phyloP scores from a whole-genome alignment of 2,888 invertebrate species.

The Melinaea marsaeus region DNA sequence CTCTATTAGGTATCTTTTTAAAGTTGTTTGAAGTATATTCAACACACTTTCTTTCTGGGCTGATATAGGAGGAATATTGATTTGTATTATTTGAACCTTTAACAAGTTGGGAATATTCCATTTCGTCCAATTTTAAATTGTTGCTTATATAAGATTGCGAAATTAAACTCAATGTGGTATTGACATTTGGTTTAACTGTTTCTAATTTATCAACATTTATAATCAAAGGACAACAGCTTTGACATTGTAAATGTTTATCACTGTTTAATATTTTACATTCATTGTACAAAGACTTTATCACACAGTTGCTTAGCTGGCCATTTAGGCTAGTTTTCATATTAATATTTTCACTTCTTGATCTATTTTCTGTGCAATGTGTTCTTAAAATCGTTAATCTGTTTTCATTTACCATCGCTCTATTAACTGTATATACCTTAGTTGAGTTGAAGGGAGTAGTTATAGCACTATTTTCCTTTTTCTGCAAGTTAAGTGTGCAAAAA shows the following conservation, averaged over 20 bases:
- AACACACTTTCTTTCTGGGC: neutral
- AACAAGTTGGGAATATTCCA: neutral
- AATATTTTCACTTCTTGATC: neutral
- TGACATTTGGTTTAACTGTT: no score
- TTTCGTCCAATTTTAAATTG: neutral
- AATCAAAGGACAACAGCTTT: neutral
- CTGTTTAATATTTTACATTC: neutral
- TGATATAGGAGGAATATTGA: neutral
- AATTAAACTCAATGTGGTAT: neutral
- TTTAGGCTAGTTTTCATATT: neutral
- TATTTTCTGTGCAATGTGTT: neutral
- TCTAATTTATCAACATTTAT: neutral
- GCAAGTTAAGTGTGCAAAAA: constrained; percentile 42
- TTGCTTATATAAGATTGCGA: neutral
- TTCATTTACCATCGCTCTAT: constrained; percentile 20
- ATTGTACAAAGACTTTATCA: neutral
- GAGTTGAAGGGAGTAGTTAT: constrained; percentile 6
- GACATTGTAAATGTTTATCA: neutral
- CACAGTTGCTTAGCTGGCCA: neutral
- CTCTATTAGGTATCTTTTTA: constrained; percentile 16
- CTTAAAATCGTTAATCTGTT: neutral
- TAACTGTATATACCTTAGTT: constrained; percentile 23
- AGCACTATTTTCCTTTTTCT: constrained; percentile 25
- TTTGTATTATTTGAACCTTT: neutral
- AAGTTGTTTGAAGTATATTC: constrained; percentile 12